phyloP scores from a whole-genome alignment of 1,140 invertebrate species.

The Bathynomus jamesi region DNA sequence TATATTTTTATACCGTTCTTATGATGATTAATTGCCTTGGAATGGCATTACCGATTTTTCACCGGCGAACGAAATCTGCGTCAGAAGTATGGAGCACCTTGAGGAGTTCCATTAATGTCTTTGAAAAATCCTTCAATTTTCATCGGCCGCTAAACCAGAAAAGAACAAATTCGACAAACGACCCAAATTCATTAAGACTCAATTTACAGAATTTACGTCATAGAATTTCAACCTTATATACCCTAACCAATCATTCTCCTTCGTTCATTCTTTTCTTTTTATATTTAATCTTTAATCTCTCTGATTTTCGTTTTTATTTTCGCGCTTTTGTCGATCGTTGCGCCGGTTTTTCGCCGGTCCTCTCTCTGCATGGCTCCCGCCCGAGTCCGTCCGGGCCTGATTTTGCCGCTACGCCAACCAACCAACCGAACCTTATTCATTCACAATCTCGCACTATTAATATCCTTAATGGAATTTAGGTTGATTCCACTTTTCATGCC shows the following conservation, averaged over 20 bases:
- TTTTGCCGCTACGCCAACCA: not conserved
- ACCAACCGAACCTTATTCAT: not conserved
- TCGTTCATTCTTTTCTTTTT: not conserved
- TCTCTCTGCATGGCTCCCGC: not conserved
- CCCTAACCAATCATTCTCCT: not conserved
- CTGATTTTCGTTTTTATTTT: not conserved
- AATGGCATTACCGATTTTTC: not conserved
- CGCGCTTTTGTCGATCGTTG: not conserved
- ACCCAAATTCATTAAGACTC: too few relatives aligned
- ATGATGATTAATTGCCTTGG: not conserved
- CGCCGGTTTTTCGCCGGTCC: not conserved
- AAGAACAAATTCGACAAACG: too few relatives aligned
- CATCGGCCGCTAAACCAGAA: not conserved
- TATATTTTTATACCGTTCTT: not conserved
- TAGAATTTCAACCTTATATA: not conserved
- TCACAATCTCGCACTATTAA: conserved; percentile 1
- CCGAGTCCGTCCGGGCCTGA: not conserved
- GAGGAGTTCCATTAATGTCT: not conserved
- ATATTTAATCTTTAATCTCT: not conserved
- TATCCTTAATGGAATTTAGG: not conserved
- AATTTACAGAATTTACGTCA: not conserved
- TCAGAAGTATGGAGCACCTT: not conserved
- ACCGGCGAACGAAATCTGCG: not conserved
- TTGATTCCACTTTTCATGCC: not conserved
- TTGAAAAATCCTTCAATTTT: not conserved